Evolutionary conservation across 2,797 vertebrate genomes (phyloP).

Genomic region (Sebastes melanostomus): DNA sequence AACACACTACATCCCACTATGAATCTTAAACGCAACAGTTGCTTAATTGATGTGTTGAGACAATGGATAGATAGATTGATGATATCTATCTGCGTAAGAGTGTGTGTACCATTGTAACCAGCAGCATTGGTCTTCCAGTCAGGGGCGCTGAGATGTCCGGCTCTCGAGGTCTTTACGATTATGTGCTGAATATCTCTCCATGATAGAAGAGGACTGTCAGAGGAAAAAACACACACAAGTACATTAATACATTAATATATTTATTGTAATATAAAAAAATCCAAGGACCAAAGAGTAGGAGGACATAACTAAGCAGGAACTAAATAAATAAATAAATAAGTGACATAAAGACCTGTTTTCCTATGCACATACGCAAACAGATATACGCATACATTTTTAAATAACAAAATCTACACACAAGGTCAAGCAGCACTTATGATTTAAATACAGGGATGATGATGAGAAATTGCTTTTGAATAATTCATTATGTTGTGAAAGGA

Average conservation of each 20-base stretch:
- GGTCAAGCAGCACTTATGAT: neutral
- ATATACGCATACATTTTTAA: neutral
- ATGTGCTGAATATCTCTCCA: conserved; percentile 99
- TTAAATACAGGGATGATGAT: neutral
- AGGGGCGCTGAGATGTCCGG: conserved; percentile 95
- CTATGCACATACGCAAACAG: neutral
- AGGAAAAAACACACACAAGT: neutral
- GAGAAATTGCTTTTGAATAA: neutral
- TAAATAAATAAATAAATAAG: neutral
- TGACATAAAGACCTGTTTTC: neutral
- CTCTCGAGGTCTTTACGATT: conserved; percentile 96
- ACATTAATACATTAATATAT: neutral
- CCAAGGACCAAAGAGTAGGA: neutral
- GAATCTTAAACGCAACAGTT: neutral
- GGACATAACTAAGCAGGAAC: neutral
- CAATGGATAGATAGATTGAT: too few species aligned
- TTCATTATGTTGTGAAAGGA: neutral
- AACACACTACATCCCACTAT: neutral
- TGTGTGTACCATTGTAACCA: conserved; percentile 92
- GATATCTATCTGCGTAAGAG: conserved; percentile 1
- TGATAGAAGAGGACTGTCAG: conserved; percentile 87
- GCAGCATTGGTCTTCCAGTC: conserved; percentile 99
- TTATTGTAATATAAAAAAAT: neutral
- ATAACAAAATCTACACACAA: neutral
- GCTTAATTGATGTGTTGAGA: neutral